Conservation (phyloP, 2,797 vertebrate species). For the Champsocephalus gunnari region DNA sequence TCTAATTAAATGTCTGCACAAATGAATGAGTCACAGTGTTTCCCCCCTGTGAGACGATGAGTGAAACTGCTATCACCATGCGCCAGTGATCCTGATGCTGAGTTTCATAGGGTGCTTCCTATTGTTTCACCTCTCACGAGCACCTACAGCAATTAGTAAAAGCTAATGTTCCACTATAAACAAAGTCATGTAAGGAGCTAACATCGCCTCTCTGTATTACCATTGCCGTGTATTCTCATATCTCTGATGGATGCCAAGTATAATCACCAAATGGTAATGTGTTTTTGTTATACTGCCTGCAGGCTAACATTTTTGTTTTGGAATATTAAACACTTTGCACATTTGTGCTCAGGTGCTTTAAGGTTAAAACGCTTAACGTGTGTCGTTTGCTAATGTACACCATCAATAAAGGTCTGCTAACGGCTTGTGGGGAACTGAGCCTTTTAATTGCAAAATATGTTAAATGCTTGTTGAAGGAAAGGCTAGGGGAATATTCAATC, state of each 20-base stretch:
- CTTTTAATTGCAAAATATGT: slow-evolving; percentile 16
- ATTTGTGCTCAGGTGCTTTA: slow-evolving; percentile 22
- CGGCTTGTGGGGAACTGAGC: background rate
- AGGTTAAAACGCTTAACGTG: slow-evolving; percentile 9
- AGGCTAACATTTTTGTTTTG: background rate
- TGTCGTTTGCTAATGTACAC: slow-evolving; percentile 21
- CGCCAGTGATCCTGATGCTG: slow-evolving; percentile 26
- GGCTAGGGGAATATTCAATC: background rate
- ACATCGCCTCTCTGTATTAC: slow-evolving; percentile 18
- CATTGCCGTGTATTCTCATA: background rate
- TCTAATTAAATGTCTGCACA: slow-evolving; percentile 73
- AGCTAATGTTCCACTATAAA: slow-evolving; percentile 33
- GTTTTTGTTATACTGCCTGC: slow-evolving; percentile 3
- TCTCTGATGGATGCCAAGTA: slow-evolving; percentile 19
- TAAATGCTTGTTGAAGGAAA: background rate
- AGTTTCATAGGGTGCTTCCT: slow-evolving; percentile 26
- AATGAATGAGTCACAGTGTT: slow-evolving; percentile 71
- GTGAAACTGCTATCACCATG: slow-evolving; percentile 29
- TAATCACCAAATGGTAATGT: slow-evolving; percentile 19
- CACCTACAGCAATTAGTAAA: slow-evolving; percentile 42
- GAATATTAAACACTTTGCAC: slow-evolving; percentile 5
- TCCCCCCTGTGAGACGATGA: slow-evolving; percentile 53
- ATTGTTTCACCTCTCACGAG: slow-evolving; percentile 30
- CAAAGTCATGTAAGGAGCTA: slow-evolving; percentile 17
- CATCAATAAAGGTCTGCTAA: slow-evolving; percentile 16